Evolutionary conservation across 2,797 vertebrate genomes (phyloP), one percentile per base, ranked within the genome.

Genomic region (Meriones psammophilus): DNA sequence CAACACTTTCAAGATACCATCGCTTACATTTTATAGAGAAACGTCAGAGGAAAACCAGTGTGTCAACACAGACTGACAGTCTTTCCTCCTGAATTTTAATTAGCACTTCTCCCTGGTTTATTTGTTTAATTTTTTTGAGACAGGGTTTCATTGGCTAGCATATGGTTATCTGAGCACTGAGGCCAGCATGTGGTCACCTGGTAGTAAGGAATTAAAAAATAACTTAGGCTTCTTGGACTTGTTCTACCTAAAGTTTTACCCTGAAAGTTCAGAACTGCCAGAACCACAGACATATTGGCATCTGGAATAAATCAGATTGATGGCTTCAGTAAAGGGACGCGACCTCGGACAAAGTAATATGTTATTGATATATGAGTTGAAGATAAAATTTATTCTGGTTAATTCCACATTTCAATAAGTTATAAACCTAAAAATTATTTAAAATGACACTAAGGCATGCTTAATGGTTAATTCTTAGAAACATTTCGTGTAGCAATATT

Each of bases 101-200:
- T 74, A 58, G 54, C 58, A 13, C 9, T 4, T 73, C 54, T 87
- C 36, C 33, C 10, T 66, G 46, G 62, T 66, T 66, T 71, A 36
- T 36, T 60, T 62, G 36, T 69, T 71, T 68, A 36, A 50, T 50
- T 50, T 50, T 50, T 73, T 39, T 73, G 24, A 58, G 50, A 17
- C 26, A 24, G 20, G 14, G 50, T 73, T 54, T 39, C 50, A 28
- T 5, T 95, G 95, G 42, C 87, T 33, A 42, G 68, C 68, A 62
- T 96, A 97, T 94, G 96, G 94, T 96, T 91, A 95, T 73, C 60
- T 90, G 64, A 50, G 74, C 39, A 66, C 62, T 13, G 96, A 97
- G 94, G 56, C 88, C 36, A 50, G 64, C 68, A 56, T 95, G 97
- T 93, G 94, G 92, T 97, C 92, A 96, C 62, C 56, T 88, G 58